Evolutionary conservation across 2,797 vertebrate species (phyloP), one percentile per base, ranked within the genome.

Genomic region (Micromesistius poutassou): DNA sequence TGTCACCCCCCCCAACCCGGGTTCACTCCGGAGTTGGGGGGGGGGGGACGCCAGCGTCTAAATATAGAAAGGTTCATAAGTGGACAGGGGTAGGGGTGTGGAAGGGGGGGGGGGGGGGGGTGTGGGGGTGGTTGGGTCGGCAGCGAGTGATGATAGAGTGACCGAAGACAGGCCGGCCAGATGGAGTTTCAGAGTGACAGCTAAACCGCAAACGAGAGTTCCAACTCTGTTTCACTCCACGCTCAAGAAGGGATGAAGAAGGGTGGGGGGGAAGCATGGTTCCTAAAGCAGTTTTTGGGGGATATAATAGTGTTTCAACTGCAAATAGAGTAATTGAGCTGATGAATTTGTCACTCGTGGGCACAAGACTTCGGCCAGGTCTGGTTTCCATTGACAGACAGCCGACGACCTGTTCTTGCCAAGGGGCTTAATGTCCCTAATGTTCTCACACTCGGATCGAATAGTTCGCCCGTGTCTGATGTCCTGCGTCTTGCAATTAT

Each of bases 31-130:
- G 81, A 66, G 83, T 38, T 66, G 42, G 74, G 74, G 80, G 80
- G 73, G 42, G 74, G 74, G 80, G 80, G 77, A 30, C 50, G 76
- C 40, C 25, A 14, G 74, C 75, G 71, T 73, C 89, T 91, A 90
- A 92, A 93, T 91, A 92, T 94, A 93, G 92, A 92, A 90, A 82
- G 85, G 79, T 85, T 88, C 82, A 89, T 88, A 83, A 90, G 85
- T 86, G 86, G 85, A 78, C 68, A 82, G n/a, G 6, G 5, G 55
- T 22, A 83, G 79, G 79, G 76, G 81, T 55, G 5, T 0, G 5
- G 50, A 16, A 83, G 79, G 79, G 76, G 82, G 55, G 6, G 22
- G n/a, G 3, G 14, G 38, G 38, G 19, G 4, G 19, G 46, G 46
- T 83, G 80, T 77, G 76, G 82, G 68, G 9, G n/a, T 16, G 40